These are phyloP conservation scores for Salvelinus namaycush DNA, from an alignment of 2,113 vertebrate species.

Conservation along the genomic window DNA sequence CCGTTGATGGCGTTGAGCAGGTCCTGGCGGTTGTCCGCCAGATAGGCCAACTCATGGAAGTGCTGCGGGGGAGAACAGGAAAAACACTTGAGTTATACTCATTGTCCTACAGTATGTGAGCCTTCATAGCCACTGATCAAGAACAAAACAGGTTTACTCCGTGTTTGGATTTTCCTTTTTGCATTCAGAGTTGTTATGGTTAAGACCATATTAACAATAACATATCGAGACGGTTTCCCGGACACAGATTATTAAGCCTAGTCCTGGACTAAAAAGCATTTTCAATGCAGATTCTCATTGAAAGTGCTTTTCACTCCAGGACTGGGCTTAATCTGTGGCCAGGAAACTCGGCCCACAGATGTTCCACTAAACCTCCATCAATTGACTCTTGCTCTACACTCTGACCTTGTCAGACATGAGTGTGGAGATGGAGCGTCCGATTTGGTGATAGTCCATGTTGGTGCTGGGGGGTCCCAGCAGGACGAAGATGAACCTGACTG, in stretches of 20 bases:
- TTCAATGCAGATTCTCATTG: too few species aligned
- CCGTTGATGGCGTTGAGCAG: conserved; percentile 92
- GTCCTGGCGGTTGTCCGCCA: conserved; percentile 93
- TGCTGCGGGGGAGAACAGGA: conserved; percentile 68
- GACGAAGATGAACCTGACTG: conserved; percentile 92
- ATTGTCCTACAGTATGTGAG: too few species aligned
- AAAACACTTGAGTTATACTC: neutral
- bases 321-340: too few species aligned
- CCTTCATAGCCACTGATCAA: too few species aligned
- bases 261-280: too few species aligned
- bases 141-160: too few species aligned
- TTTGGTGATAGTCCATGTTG: conserved; percentile 98
- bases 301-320: too few species aligned
- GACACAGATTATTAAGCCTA: too few species aligned
- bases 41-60: conserved; percentile 92
- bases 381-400: neutral
- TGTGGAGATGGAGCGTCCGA: conserved; percentile 96
- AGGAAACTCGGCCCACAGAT: too few species aligned
- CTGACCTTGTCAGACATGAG: conserved; percentile 95
- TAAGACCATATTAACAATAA: too few species aligned
- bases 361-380: neutral
- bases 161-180: too few species aligned
- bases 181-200: neutral
- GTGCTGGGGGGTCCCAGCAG: conserved; percentile 89
- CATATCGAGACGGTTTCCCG: too few species aligned